These are phyloP conservation scores for Ptiloglossa arizonensis DNA, from an alignment of 1,140 invertebrate species.

Conservation along the genomic window DNA sequence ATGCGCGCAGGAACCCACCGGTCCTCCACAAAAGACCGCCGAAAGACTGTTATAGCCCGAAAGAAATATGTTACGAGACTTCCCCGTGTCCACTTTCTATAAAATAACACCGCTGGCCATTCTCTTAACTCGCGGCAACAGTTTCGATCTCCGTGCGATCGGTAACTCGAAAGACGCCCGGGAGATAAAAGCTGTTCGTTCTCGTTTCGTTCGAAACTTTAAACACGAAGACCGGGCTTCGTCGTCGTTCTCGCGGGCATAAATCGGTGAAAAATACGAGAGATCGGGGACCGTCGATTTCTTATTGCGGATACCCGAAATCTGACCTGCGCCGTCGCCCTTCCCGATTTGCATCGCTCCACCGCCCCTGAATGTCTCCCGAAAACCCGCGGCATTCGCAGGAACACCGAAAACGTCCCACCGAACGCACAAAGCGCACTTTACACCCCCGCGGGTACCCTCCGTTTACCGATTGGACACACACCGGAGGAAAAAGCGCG, in stretches of 20 bases:
- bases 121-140: slow-evolving; percentile 2
- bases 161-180: neutral
- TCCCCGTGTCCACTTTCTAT: neutral
- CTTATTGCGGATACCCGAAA: slow-evolving; percentile 35
- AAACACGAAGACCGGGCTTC: too few relatives aligned
- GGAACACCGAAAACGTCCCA: slow-evolving; percentile 10
- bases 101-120: slow-evolving; percentile 4
- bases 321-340: slow-evolving; percentile 38
- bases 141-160: neutral
- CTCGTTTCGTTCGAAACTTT: too few relatives aligned
- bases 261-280: neutral
- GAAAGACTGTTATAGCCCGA: slow-evolving; percentile 43
- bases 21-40: slow-evolving; percentile 46
- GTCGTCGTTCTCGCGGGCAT: neutral
- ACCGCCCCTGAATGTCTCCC: slow-evolving; percentile 58
- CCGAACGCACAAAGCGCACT: slow-evolving; percentile 29
- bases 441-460: slow-evolving; percentile 14
- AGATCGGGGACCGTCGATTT: slow-evolving; percentile 12
- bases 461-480: slow-evolving; percentile 41
- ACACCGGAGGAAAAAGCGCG: slow-evolving; percentile 19
- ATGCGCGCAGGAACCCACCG: slow-evolving; percentile 14
- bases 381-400: slow-evolving; percentile 29
- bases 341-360: slow-evolving; percentile 67
- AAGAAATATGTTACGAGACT: slow-evolving; percentile 50
- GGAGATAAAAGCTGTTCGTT: neutral